phyloP scores from a whole-genome alignment of 2,113 vertebrate genomes.

The Corydoras sp. region DNA sequence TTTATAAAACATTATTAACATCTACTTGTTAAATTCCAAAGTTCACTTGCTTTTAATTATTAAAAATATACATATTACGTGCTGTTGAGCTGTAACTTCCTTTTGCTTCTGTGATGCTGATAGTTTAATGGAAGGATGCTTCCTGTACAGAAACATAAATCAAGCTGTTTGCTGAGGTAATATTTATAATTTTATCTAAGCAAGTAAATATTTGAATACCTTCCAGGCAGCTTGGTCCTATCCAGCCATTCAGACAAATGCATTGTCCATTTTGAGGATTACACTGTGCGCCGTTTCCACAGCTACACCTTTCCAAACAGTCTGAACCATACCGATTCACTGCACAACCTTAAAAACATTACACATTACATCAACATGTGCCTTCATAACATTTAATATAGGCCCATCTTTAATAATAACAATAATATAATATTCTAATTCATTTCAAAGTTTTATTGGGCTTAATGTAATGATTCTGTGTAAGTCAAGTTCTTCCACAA shows the following conservation, averaged over 20 bases:
- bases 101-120: constrained; percentile 29
- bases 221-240: constrained; percentile 75
- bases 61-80: too few relatives aligned
- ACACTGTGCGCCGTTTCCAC: constrained; percentile 69
- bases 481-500: too few relatives aligned
- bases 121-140: constrained; percentile 9
- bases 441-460: too few relatives aligned
- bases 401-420: too few relatives aligned
- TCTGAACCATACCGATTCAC: constrained; percentile 67
- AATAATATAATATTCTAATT: too few relatives aligned
- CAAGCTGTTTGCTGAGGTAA: background rate
- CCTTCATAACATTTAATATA: too few relatives aligned
- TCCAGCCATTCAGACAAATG: constrained; percentile 67
- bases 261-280: constrained; percentile 73
- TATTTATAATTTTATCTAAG: background rate
- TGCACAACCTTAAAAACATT: constrained; percentile 67
- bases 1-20: background rate
- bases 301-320: constrained; percentile 75
- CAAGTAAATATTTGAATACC: constrained; percentile 52
- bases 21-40: too few relatives aligned
- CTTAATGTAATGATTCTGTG: too few relatives aligned
- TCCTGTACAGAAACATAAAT: constrained; percentile 1
- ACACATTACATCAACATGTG: too few relatives aligned
- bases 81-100: background rate
- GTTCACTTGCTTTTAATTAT: too few relatives aligned